Evolutionary conservation across 2,797 vertebrate genomes (phyloP), one percentile per base, ranked within the genome.

Genomic region (Xenentodon cancila): DNA sequence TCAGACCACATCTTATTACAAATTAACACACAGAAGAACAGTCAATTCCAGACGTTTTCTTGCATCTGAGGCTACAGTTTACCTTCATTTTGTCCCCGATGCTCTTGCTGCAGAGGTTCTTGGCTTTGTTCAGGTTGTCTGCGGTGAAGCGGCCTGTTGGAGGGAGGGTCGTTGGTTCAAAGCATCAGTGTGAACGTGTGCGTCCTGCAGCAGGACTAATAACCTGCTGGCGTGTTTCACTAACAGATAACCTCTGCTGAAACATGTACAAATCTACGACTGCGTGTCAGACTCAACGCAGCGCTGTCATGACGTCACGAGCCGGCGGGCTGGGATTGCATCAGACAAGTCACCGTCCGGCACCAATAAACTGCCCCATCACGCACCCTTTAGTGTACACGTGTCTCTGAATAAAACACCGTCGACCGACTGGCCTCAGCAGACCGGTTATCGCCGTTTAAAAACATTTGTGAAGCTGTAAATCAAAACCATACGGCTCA

Each of bases 41-140:
- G 30, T 30, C 1, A 30, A 8, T 8, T 6, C 7, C 4, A 8
- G 30, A 8, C 7, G 30, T 30, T 5, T 30, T 8, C 4, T 30
- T 30, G 30, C 30, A 3, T 8, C 4, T 30, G 30, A 3, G 25
- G 4, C 30, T 8, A 30, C 3, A 30, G 30, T 9, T 4, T 91
- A 98, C 97, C 96, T 99, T 99, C 96, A 98, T 98, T 88, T 98
- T 99, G 75, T 99, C 97, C 7, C 97, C 97, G 1, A 99, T 97
- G 22, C 94, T 96, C 90, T 95, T 99, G 94, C 97, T 99, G 92
- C 97, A 99, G 5, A 99, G 86, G 82, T 99, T 99, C 91, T 99
- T 99, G 30, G 93, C 90, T 73, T 98, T 99, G 92, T 99, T 99
- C 73, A 99, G 91, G 88, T 97, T 95, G 89, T 99, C 97, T 5